phyloP scores from a whole-genome alignment of 2,888 invertebrate genomes.

The Eledone cirrhosa region DNA sequence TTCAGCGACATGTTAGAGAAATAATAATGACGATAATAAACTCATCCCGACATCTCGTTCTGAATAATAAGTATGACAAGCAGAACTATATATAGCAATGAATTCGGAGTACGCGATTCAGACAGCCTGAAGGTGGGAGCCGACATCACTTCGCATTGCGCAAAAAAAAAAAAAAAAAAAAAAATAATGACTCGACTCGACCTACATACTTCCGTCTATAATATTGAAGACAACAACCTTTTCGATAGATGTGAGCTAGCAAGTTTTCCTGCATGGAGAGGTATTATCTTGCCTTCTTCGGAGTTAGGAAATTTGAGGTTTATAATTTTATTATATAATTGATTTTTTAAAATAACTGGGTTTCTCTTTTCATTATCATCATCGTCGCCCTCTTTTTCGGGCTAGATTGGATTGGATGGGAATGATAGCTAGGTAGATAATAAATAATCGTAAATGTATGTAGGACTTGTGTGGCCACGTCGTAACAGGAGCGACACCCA shows the following conservation, averaged over 20 bases:
- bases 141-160: constrained; percentile 28
- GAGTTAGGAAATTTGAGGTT: neutral
- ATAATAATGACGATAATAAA: constrained; percentile 33
- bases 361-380: no score
- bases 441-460: neutral
- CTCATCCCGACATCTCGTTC: constrained; percentile 37
- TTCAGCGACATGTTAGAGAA: no score
- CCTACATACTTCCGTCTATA: constrained; percentile 53
- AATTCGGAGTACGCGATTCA: constrained; percentile 18
- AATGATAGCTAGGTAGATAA: no score
- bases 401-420: no score
- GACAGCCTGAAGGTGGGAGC: constrained; percentile 26
- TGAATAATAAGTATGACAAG: neutral
- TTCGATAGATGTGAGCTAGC: constrained; percentile 48
- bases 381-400: no score
- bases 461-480: constrained; percentile 10
- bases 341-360: no score
- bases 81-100: constrained; percentile 26
- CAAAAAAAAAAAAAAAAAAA: constrained; percentile 23
- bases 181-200: constrained; percentile 55
- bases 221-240: constrained; percentile 48
- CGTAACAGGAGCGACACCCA: constrained; percentile 22
- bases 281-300: constrained; percentile 39
- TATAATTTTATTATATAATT: no score
- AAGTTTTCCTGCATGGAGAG: constrained; percentile 56